Conservation (phyloP, 2,113 vertebrate genomes). For the Ictalurus furcatus region DNA sequence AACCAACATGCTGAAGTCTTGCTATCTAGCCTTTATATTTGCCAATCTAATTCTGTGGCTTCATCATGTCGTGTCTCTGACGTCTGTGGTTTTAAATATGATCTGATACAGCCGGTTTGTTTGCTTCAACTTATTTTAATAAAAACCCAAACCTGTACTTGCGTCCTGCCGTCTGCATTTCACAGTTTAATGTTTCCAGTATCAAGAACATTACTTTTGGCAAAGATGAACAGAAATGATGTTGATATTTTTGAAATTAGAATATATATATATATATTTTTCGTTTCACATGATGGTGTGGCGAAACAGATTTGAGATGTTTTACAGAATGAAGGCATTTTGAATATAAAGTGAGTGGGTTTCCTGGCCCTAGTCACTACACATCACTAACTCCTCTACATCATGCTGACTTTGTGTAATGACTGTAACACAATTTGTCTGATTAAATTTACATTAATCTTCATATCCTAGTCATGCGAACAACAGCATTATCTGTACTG, state of each 20-base stretch:
- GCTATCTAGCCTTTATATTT: background rate
- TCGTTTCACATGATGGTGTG: background rate
- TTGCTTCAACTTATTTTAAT: background rate
- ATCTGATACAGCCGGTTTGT: constrained; percentile 1
- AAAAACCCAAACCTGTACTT: background rate
- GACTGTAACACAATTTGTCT: background rate
- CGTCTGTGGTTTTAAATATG: background rate
- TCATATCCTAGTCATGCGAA: constrained; percentile 52
- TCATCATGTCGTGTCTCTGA: background rate
- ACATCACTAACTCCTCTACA: background rate
- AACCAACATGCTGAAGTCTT: background rate
- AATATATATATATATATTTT: background rate
- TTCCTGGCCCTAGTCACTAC: background rate
- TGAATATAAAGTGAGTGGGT: background rate
- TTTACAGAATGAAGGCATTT: background rate
- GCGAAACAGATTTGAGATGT: background rate
- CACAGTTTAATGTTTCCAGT: background rate
- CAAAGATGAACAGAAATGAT: background rate
- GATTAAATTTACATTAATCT: background rate
- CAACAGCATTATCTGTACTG: constrained; percentile 22
- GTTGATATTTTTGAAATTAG: background rate
- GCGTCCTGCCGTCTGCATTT: background rate
- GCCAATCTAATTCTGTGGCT: background rate
- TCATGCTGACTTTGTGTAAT: background rate
- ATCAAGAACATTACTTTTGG: background rate